Percentiles rank a stretch among this genome's conserved stretches.
These are phyloP conservation scores for Taurulus bubalis DNA, from an alignment of 2,113 vertebrate genomes.

Conservation along the genomic window DNA sequence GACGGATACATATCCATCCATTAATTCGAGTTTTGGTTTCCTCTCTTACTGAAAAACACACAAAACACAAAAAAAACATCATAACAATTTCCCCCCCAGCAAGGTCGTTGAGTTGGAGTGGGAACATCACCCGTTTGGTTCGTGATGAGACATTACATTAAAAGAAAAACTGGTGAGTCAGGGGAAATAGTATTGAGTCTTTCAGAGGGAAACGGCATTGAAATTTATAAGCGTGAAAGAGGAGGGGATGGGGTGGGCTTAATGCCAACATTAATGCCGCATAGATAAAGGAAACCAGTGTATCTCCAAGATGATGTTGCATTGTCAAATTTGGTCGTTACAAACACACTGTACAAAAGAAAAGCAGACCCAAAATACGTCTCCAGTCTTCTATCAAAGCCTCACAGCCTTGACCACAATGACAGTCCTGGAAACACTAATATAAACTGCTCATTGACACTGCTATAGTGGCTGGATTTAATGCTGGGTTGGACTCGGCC, in stretches of 20 bases:
- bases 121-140: slow-evolving; percentile 41
- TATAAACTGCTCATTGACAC: neutral
- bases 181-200: slow-evolving; percentile 53
- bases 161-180: slow-evolving; percentile 60
- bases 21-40: slow-evolving; percentile 26
- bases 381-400: neutral
- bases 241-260: slow-evolving; percentile 25
- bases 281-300: slow-evolving; percentile 49
- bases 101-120: slow-evolving; percentile 44
- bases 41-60: slow-evolving; percentile 3
- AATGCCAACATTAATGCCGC: slow-evolving; percentile 44
- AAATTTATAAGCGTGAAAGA: slow-evolving; percentile 64
- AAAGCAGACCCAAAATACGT: neutral
- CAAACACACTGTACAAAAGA: neutral
- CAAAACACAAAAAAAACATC: neutral
- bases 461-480: slow-evolving; percentile 2
- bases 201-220: slow-evolving; percentile 53
- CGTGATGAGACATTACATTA: slow-evolving; percentile 50
- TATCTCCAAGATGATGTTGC: slow-evolving; percentile 16
- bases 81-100: neutral
- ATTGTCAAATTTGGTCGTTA: slow-evolving; percentile 5
- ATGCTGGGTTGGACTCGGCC: slow-evolving; percentile 12
- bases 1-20: neutral
- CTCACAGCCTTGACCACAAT: neutral
- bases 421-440: neutral